Base-by-base conservation (phyloP, 1,140 invertebrate genomes). In the Carposina sasakii region DNA sequence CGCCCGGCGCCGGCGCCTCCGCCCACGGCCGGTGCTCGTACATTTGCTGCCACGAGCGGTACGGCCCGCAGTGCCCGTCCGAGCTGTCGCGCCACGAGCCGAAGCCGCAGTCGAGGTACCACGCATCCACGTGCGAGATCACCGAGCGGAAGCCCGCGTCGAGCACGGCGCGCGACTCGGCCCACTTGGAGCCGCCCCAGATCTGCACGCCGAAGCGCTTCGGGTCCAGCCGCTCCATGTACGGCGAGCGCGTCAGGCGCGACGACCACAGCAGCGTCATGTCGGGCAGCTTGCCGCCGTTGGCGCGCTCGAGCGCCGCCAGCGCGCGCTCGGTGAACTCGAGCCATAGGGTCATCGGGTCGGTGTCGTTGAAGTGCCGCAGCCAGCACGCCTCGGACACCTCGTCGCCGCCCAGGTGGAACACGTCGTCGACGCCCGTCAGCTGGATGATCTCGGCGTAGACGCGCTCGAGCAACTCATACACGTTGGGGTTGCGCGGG, bases 321-420 rank as follows among this genome's bases (percentile, higher is more conserved):
- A 91, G 66, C 3, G 91, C 88, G 55, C 90, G 89, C 0, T 81
- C 65, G 40, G 93, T 93, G 60, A 93, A 94, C 21, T 92, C 90
- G 3, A 90, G 89, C 93, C 93, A 95, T 2, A 94, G 71, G 1
- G 90, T 88, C 56, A 93, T 89, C 1, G 92, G 88, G 70, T 93
- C 92, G 1, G 90, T 90, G 58, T 93, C 90, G 60, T 92, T 92
- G 37, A 89, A 89, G 55, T 90, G 89, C 58, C 92, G 91, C 5
- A 87, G 85, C 92, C 92, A 93, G 53, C 92, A 93, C n/a, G 68
- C 62, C 50, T 77, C 76, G 6, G 79, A 83, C 13, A 95, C 93
- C 82, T 95, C 94, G 71, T 96, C 94, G 1, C 93, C 94, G 19
- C 94, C 94, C 48, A 95, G 87, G 74, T 96, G 94, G 60, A 95